A percentile compares a stretch with the other conserved stretches of the same genome.
phyloP scores from a whole-genome alignment of 2,797 vertebrate species.

The Acanthurus leucopareius region DNA sequence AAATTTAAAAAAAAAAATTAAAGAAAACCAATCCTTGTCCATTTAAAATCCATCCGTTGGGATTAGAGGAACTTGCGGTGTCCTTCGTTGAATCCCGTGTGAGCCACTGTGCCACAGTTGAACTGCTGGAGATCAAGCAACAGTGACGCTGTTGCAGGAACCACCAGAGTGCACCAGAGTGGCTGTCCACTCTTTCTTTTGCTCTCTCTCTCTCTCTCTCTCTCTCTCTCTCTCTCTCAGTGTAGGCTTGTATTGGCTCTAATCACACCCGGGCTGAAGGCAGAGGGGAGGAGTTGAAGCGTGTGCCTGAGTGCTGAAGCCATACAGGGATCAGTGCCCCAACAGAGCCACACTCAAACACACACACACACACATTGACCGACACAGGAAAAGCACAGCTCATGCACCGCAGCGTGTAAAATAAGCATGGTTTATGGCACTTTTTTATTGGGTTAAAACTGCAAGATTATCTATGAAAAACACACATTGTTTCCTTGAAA shows the following conservation, averaged over 20 bases:
- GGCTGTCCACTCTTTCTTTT: slow-evolving; percentile 71
- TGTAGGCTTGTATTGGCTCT: slow-evolving; percentile 79
- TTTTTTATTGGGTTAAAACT: neutral
- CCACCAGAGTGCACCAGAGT: slow-evolving; percentile 81
- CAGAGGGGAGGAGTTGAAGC: slow-evolving; percentile 80
- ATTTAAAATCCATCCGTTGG: slow-evolving; percentile 63
- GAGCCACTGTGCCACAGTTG: slow-evolving; percentile 69
- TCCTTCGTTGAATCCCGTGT: slow-evolving; percentile 48
- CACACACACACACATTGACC: slow-evolving; percentile 25
- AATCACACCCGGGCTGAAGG: slow-evolving; percentile 77
- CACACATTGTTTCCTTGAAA: neutral
- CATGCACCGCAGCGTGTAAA: neutral
- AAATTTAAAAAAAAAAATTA: slow-evolving; percentile 48
- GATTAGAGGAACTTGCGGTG: slow-evolving; percentile 35
- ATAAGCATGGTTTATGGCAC: neutral
- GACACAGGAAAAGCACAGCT: neutral
- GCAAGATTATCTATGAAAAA: neutral
- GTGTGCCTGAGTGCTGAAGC: slow-evolving; percentile 64
- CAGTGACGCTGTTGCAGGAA: slow-evolving; percentile 77
- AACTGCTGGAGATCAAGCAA: slow-evolving; percentile 75
- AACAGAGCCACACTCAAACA: slow-evolving; percentile 41
- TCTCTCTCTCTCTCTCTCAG: slow-evolving; percentile 44
- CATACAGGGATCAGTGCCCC: slow-evolving; percentile 58
- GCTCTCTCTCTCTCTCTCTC: slow-evolving; percentile 50
- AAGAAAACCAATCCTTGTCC: slow-evolving; percentile 54